Evolutionary conservation across 2,888 invertebrate genomes (phyloP).

Genomic region (Drosophila percnosoma): DNA sequence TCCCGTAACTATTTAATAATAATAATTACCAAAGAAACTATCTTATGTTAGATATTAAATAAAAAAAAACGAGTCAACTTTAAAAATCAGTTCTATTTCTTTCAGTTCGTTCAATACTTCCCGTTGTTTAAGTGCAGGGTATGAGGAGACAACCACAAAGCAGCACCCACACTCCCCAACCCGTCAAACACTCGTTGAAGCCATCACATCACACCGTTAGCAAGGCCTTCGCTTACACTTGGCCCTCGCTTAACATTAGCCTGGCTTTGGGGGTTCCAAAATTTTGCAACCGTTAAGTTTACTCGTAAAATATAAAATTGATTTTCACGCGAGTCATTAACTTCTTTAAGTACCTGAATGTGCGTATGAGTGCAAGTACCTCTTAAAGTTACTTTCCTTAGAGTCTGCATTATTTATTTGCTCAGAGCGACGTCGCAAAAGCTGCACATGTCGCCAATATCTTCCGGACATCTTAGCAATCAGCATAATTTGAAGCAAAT

Average conservation of each 20-base stretch:
- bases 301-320: constrained; percentile 68
- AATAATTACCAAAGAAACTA: not conserved
- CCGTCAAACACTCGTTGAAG: not conserved
- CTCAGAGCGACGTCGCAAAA: not conserved
- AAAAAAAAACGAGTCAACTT: not conserved
- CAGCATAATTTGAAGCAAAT: constrained; percentile 12
- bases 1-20: not conserved
- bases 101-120: too few relatives aligned
- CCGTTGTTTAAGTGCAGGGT: not conserved
- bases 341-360: constrained; percentile 46
- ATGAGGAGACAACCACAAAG: constrained; percentile 1
- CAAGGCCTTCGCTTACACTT: constrained; percentile 45
- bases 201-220: constrained; percentile 30
- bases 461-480: constrained; percentile 6
- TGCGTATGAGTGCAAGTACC: constrained; percentile 1
- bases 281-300: constrained; percentile 42
- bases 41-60: not conserved
- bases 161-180: not conserved
- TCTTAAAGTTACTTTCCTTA: constrained; percentile 3
- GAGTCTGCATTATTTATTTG: constrained; percentile 32
- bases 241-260: constrained; percentile 15
- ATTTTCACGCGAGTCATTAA: constrained; percentile 75
- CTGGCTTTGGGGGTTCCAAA: constrained; percentile 27
- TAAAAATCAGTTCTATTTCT: not conserved
- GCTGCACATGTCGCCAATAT: constrained; percentile 4